Percentiles rank a stretch among this genome's conserved stretches.
Evolutionary conservation across 2,797 vertebrate species (phyloP).

Genomic region (Avahi laniger): DNA sequence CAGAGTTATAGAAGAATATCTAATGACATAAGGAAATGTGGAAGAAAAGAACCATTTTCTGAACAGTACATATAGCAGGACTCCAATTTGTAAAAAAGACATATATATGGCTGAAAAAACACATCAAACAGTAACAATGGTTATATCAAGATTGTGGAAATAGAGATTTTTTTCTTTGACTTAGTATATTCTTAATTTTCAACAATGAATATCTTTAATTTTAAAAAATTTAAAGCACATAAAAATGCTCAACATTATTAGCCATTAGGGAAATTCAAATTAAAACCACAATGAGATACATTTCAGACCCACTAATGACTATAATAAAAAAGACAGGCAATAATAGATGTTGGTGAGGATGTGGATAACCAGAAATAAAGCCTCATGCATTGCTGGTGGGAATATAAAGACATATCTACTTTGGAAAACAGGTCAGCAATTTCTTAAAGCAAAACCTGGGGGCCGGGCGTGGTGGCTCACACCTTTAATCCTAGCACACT

Average conservation of each 20-base stretch:
- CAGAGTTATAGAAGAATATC: background rate
- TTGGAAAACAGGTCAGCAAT: background rate
- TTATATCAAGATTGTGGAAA: background rate
- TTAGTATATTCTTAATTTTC: conserved; percentile 41
- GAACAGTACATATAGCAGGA: background rate
- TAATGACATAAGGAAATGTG: background rate
- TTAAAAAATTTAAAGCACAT: background rate
- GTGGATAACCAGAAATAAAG: background rate
- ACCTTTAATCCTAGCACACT: background rate
- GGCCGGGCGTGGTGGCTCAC: background rate
- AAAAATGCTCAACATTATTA: conserved; percentile 36
- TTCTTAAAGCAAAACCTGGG: background rate
- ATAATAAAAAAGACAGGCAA: background rate
- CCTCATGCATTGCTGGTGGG: background rate
- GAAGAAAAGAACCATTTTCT: background rate
- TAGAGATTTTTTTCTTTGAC: background rate
- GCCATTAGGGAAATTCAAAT: conserved; percentile 45
- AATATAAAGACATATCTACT: background rate
- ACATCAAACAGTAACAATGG: background rate
- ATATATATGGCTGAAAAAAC: background rate
- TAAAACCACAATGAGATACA: conserved; percentile 31
- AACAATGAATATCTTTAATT: conserved; percentile 31
- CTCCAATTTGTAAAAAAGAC: background rate
- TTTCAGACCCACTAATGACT: conserved; percentile 8
- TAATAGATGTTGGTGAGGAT: background rate